Conservation (phyloP, 1,140 invertebrate species). For the Drepana arcuata region DNA sequence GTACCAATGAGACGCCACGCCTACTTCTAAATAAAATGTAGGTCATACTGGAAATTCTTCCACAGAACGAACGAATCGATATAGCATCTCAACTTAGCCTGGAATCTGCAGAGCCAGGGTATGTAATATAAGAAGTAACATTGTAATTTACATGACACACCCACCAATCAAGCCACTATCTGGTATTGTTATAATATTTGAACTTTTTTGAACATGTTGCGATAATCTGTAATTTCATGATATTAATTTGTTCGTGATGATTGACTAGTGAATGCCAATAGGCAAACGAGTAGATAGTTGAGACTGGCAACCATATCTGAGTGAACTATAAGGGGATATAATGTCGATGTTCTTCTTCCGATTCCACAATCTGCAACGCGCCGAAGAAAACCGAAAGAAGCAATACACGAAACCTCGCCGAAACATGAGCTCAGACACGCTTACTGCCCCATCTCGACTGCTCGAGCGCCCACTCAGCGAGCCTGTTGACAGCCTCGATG, state of each 20-base stretch:
- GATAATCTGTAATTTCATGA: no score
- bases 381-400: slow-evolving; percentile 79
- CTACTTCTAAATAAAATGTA: slow-evolving; percentile 13
- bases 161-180: no score
- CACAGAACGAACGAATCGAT: not conserved
- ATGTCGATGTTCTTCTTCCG: slow-evolving; percentile 97
- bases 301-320: no score
- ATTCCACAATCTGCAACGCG: slow-evolving; percentile 88
- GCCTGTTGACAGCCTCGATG: slow-evolving; percentile 90
- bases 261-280: no score
- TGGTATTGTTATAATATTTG: no score
- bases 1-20: slow-evolving; percentile 7
- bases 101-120: no score
- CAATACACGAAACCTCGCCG: slow-evolving; percentile 62
- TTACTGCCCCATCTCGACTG: slow-evolving; percentile 81
- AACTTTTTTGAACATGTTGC: no score
- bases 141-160: no score
- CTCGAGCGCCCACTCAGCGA: slow-evolving; percentile 87
- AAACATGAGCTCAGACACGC: slow-evolving; percentile 72
- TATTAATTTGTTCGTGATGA: no score
- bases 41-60: slow-evolving; percentile 5
- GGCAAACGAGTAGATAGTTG: no score
- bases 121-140: no score
- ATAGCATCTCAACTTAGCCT: no score
- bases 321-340: slow-evolving; percentile 24